Base-by-base conservation (phyloP, 2,797 vertebrate genomes). In the Alosa sapidissima region DNA sequence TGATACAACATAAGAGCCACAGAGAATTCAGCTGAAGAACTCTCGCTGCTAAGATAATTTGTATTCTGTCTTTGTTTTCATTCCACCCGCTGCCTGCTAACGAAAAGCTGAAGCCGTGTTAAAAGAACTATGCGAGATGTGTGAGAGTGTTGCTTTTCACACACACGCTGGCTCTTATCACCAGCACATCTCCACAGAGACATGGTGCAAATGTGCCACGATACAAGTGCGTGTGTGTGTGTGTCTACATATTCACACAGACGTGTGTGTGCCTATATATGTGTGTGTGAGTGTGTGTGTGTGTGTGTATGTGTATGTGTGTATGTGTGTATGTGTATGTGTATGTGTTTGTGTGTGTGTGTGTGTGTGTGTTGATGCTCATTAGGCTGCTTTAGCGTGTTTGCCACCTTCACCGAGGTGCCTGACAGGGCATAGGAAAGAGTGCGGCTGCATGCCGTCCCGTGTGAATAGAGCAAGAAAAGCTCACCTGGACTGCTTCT, bases 171-270 rank as follows among this genome's bases (percentile, higher is more conserved):
- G 21, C 81, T 24, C 81, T 49, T 21, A 28, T 48, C 51, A 81
- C 33, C 52, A 49, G 51, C 81, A 28, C 36, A 78, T 19, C 72
- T 78, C 72, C 41, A 78, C 72, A 45, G 72, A 78, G 72, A 78
- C 36, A 78, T 78, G 72, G 72, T 78, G 72, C 36, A 78, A 78
- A 78, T 78, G 16, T 47, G 41, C 72, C 19, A n/a, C n/a, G 14
- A 14, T 45, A 36, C 41, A 36, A 47, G 14, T 78, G 36, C 47
- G 72, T 14, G n/a, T 41, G 65, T 72, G 65, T 72, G n/a, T 28
- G 81, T n/a, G 7, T 51, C 19, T 41, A 28, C 2, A 2, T 54
- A 14, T 16, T 5, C 48, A 4, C 8, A 49, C 13, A 14, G 52
- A 21, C 5, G 45, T 47, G n/a, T 21, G 36, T 21, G 48, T 36